phyloP scores from a whole-genome alignment of 2,888 invertebrate genomes.

The Leptogaster cylindrica region DNA sequence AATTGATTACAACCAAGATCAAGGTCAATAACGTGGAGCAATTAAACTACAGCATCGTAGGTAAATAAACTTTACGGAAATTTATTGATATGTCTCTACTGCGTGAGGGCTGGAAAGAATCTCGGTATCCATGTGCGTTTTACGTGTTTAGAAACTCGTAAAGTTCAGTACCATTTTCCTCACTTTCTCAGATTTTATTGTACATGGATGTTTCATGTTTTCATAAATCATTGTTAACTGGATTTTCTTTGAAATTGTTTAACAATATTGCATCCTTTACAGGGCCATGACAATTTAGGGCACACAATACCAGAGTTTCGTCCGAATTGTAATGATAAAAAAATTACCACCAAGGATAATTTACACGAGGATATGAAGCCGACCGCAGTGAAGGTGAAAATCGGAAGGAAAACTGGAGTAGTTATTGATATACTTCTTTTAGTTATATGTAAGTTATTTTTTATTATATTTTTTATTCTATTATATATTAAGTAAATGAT shows the following conservation, averaged over 20 bases:
- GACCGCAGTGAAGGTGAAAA: conserved; percentile 13
- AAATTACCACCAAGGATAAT: background rate
- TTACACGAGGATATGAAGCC: conserved; percentile 32
- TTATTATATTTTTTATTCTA: background rate
- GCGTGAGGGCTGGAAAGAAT: too few relatives aligned
- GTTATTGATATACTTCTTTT: conserved; percentile 23
- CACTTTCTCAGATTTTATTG: too few relatives aligned
- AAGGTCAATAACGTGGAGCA: too few relatives aligned
- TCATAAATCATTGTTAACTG: background rate
- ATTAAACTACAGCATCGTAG: too few relatives aligned
- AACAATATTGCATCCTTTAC: background rate
- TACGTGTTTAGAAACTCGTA: too few relatives aligned
- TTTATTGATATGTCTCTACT: too few relatives aligned
- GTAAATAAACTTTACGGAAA: too few relatives aligned
- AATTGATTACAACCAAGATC: too few relatives aligned
- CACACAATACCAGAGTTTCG: conserved; percentile 41
- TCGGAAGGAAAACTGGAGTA: conserved; percentile 33
- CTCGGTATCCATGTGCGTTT: too few relatives aligned
- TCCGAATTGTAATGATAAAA: conserved; percentile 3
- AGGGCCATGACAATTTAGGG: conserved; percentile 46
- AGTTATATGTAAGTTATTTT: conserved; percentile 25
- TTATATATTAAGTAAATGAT: background rate
- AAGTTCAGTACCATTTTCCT: too few relatives aligned
- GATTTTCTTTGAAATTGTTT: too few relatives aligned
- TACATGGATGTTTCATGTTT: too few relatives aligned